Percentiles rank a stretch among this genome's conserved stretches.
These are phyloP conservation scores for Philypnodon macrostomus DNA, from an alignment of 2,797 vertebrate genomes.

Conservation along the genomic window DNA sequence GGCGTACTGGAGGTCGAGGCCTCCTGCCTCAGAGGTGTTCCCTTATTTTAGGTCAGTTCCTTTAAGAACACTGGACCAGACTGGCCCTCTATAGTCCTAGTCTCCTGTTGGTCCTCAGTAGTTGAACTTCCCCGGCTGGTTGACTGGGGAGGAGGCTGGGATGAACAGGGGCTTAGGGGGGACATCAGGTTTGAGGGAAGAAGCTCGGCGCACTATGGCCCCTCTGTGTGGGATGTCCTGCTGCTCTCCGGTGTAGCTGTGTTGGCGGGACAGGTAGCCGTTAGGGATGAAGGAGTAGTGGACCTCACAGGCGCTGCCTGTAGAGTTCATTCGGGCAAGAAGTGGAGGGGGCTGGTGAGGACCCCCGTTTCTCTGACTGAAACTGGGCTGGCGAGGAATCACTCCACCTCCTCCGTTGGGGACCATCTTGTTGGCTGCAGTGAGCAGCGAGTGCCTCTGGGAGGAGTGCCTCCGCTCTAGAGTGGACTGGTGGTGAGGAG, in stretches of 20 bases:
- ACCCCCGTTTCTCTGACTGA: slow-evolving; percentile 71
- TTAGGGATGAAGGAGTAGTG: slow-evolving; percentile 80
- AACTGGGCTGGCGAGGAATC: slow-evolving; percentile 81
- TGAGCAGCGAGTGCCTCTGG: slow-evolving; percentile 82
- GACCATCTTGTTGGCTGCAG: slow-evolving; percentile 74
- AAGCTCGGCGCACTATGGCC: slow-evolving; percentile 79
- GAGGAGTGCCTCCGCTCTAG: slow-evolving; percentile 75
- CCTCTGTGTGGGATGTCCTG: slow-evolving; percentile 75
- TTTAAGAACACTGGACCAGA: slow-evolving; percentile 34
- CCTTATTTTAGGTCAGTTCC: slow-evolving; percentile 43
- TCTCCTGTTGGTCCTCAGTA: slow-evolving; percentile 72
- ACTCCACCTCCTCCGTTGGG: slow-evolving; percentile 68
- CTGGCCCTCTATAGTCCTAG: slow-evolving; percentile 39
- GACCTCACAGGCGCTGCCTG: slow-evolving; percentile 78
- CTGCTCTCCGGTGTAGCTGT: slow-evolving; percentile 80
- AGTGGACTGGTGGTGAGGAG: slow-evolving; percentile 75
- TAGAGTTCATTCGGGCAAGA: slow-evolving; percentile 83
- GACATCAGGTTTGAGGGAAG: slow-evolving; percentile 81
- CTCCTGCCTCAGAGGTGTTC: slow-evolving; percentile 40
- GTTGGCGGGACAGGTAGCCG: slow-evolving; percentile 79
- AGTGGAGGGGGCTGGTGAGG: slow-evolving; percentile 79
- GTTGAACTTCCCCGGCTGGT: slow-evolving; percentile 81
- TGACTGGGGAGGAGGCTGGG: slow-evolving; percentile 79
- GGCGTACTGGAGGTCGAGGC: slow-evolving; percentile 36
- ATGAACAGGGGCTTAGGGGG: slow-evolving; percentile 80